phyloP scores from a whole-genome alignment of 1,140 invertebrate genomes.

The Tribolium madens region DNA sequence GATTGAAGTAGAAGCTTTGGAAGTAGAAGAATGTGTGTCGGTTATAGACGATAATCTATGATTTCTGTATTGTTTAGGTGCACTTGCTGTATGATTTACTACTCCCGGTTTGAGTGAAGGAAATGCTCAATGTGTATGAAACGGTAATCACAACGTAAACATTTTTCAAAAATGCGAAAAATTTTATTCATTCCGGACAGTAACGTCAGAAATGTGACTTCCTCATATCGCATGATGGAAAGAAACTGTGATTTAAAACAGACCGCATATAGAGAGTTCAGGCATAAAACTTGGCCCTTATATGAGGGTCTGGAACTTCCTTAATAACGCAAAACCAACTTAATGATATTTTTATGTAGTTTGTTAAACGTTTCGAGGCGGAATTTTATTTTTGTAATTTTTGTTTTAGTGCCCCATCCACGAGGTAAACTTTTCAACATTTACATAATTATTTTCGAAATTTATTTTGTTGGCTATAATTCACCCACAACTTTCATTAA shows the following conservation, averaged over 20 bases:
- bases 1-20: conserved; percentile 26
- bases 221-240: conserved; percentile 15
- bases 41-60: conserved; percentile 10
- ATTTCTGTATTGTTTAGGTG: not conserved
- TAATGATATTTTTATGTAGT: conserved; percentile 38
- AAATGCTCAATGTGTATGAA: conserved; percentile 3
- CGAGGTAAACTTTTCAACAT: conserved; percentile 32
- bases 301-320: conserved; percentile 24
- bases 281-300: conserved; percentile 21
- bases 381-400: conserved; percentile 40
- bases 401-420: conserved; percentile 30
- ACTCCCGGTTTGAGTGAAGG: conserved; percentile 3
- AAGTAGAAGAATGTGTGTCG: conserved; percentile 2
- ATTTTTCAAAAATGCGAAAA: not conserved
- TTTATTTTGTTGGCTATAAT: conserved; percentile 38
- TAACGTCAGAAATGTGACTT: not conserved
- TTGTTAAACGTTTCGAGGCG: conserved; percentile 25
- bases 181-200: not conserved
- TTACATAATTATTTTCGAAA: conserved; percentile 38
- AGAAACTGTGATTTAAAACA: conserved; percentile 31
- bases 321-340: conserved; percentile 32
- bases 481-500: conserved; percentile 13
- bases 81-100: not conserved
- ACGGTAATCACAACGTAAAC: not conserved
- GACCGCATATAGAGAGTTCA: conserved; percentile 28